phyloP scores from a whole-genome alignment of 1,140 invertebrate species.

The Sinella curviseta region DNA sequence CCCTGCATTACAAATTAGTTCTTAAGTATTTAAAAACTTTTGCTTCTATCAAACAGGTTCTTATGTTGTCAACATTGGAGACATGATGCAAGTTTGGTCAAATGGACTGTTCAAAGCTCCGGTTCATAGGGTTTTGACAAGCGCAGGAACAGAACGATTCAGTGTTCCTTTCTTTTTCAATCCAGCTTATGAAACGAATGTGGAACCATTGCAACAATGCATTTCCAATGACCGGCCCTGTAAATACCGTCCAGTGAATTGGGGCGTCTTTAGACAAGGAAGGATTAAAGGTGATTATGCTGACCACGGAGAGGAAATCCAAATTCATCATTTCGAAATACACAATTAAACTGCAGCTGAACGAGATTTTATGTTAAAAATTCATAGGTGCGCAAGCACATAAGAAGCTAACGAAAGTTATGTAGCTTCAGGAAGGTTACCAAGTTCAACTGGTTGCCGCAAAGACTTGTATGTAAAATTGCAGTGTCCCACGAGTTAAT shows the following conservation, averaged over 20 bases:
- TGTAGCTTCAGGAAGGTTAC: too few species aligned
- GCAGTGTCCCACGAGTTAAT: too few species aligned
- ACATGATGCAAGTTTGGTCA: conserved; percentile 43
- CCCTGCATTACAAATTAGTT: background rate
- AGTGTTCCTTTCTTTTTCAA: conserved; percentile 39
- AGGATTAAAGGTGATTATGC: conserved; percentile 38
- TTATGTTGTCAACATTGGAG: conserved; percentile 42
- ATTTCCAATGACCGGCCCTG: conserved; percentile 1
- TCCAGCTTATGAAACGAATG: conserved; percentile 22
- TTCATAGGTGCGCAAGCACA: too few species aligned
- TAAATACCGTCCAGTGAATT: conserved; percentile 31
- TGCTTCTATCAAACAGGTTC: conserved; percentile 27
- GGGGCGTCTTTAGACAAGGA: conserved; percentile 36
- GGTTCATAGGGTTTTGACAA: conserved; percentile 38
- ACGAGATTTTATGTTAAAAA: too few species aligned
- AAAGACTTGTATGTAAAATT: too few species aligned
- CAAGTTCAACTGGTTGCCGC: too few species aligned
- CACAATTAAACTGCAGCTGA: background rate
- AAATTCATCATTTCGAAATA: conserved; percentile 37
- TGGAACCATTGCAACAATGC: conserved; percentile 31
- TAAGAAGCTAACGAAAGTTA: too few species aligned
- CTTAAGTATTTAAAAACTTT: background rate
- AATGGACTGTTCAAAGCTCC: conserved; percentile 42
- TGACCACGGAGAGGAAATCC: conserved; percentile 41
- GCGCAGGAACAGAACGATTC: conserved; percentile 19